Evolutionary conservation across 1,140 invertebrate species (phyloP), one percentile per base, ranked within the genome.

Genomic region (Apis dorsata): DNA sequence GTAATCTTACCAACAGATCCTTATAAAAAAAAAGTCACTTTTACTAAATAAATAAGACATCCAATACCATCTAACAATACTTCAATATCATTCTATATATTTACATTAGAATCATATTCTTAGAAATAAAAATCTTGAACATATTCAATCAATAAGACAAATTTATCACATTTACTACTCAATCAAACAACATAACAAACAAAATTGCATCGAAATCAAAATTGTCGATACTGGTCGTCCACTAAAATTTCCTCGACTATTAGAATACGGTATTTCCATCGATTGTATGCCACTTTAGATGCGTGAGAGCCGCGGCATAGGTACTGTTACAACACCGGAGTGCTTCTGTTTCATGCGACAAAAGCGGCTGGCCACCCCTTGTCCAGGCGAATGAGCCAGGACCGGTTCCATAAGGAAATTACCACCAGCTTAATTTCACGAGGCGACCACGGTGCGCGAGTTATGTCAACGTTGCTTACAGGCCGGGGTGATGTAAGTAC

Each of bases 391-490:
- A 71, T 59, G 59, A 59, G 59, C 69, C 70, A 19, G 57, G 65
- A 81, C 75, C 59, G 81, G 81, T 79, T 83, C 68, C 81, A 79
- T 63, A 57, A 77, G 68, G 74, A 78, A 79, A 83, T 83, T 83
- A 83, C 74, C 49, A 44, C n/a, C 55, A 57, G 66, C 66, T 83
- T 83, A 83, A 83, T 83, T 77, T 71, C 76, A 83, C 55, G 28
- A 44, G 53, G 12, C 34, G 81, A 83, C 44, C 51, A 51, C 28
- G 69, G 10, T 62, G 68, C 59, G 28, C 51, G 66, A 57, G 59
- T 83, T 55, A 49, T 55, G 78, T 71, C 63, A 81, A 74, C 71
- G 44, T 34, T 53, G 71, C 13, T 80, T 59, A 66, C 51, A 24
- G 51, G 9, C 15, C 34, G 34, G 71, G 69, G 28, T 49, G 51